phyloP scores from a whole-genome alignment of 2,113 vertebrate genomes.

The Lepus timidus region DNA sequence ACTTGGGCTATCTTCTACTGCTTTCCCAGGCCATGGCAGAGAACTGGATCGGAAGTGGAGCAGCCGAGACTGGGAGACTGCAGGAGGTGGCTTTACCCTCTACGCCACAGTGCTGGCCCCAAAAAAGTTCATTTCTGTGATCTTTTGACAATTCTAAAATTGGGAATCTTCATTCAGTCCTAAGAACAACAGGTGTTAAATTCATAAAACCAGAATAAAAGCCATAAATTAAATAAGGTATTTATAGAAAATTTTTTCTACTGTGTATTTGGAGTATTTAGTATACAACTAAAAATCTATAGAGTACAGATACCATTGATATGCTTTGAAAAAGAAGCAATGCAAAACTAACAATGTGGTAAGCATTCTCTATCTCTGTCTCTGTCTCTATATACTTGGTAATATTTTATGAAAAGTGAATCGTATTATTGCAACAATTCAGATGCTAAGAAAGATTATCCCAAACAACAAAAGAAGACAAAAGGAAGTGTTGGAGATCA shows the following conservation, averaged over 20 bases:
- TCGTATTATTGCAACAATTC: background rate
- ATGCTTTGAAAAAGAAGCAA: background rate
- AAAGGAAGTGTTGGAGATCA: background rate
- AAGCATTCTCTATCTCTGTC: background rate
- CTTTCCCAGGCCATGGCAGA: no score
- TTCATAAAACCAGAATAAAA: conserved; percentile 65
- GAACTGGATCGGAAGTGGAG: no score
- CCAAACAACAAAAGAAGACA: background rate
- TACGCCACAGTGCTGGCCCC: no score
- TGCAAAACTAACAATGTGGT: background rate
- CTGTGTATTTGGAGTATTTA: conserved; percentile 10
- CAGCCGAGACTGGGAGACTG: no score
- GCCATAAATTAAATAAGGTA: conserved; percentile 71
- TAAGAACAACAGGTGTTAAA: conserved; percentile 61
- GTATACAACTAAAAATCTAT: conserved; percentile 32
- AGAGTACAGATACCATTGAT: background rate
- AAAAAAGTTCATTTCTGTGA: background rate
- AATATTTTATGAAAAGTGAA: background rate
- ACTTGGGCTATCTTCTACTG: no score
- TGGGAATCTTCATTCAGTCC: conserved; percentile 64
- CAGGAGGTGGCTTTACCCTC: no score
- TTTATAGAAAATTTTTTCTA: conserved; percentile 68
- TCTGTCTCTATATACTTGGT: background rate
- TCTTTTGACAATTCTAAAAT: conserved; percentile 76
- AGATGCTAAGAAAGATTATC: background rate